Base-by-base conservation (phyloP, 2,888 invertebrate species). In the Creontiades dilutus region DNA sequence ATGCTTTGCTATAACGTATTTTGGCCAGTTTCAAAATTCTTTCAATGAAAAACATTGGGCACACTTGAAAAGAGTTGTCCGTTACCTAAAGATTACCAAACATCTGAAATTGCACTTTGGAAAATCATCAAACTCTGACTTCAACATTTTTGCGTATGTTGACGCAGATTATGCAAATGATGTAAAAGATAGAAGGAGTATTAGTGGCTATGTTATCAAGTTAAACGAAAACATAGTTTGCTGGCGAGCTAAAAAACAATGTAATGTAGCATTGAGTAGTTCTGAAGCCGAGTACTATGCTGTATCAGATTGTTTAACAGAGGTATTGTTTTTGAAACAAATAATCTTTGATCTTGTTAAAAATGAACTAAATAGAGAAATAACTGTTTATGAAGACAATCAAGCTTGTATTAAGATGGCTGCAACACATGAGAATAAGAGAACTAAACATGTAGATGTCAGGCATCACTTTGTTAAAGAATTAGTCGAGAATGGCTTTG, bases 101-200 rank as follows among this genome's bases (percentile, higher is more conserved):
- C 5, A 80, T 80, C 46, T 46, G 4, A 46, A 12, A 7, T 14
- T 80, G 47, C 27, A 16, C 13, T 89, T 89, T 55, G 48, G 27
- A 52, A 89, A 52, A 37, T 55, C 80, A 2, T 7, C 52, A 11
- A 16, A 27, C 28, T 14, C 78, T 12, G 78, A n/a, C 11, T 28
- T 89, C 16, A 27, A 57, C 27, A 57, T 82, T n/a, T 37, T 4
- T 82, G 57, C 68, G 0, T 89, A 47, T 47, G 82, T 82, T 84
- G 89, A 89, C 37, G 47, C 89, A 9, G 84, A 89, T 89, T 89
- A 37, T 46, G 84, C 89, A 7, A 52, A 84, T 48, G 68, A 84
- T 37, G n/a, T 28, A 0, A 46, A 81, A 0, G 61, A 89, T 84
- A 37, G 89, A 5, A 89, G 28, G n/a, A 84, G 82, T 48, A 81